Conservation (phyloP, 2,888 invertebrate genomes). For the Axea sp. region DNA sequence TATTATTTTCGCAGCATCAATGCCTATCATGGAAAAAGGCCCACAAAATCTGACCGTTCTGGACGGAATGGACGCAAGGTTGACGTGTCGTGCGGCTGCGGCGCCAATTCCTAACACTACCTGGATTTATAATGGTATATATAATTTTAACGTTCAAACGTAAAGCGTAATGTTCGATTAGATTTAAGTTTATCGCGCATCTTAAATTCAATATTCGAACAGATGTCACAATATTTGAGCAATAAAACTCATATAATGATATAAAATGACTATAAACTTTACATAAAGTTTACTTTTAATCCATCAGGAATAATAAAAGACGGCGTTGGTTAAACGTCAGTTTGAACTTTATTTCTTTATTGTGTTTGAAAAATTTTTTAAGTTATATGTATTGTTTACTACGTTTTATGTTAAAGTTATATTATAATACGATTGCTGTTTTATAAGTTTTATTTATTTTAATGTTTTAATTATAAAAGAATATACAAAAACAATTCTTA, state of each 20-base stretch:
- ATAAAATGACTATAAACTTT: constrained; percentile 29
- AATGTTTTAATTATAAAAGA: too few relatives aligned
- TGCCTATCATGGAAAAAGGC: constrained; percentile 90
- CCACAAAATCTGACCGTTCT: constrained; percentile 93
- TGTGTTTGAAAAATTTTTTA: too few relatives aligned
- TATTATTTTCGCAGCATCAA: constrained; percentile 85
- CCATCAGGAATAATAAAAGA: constrained; percentile 15
- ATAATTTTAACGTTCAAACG: constrained; percentile 26
- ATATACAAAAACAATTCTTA: too few relatives aligned
- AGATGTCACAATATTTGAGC: constrained; percentile 31
- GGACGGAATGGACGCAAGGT: constrained; percentile 94
- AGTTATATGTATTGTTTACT: too few relatives aligned
- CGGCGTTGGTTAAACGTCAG: constrained; percentile 3
- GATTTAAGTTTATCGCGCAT: constrained; percentile 32
- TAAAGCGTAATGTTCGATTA: constrained; percentile 32
- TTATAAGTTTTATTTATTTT: too few relatives aligned
- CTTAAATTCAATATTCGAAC: constrained; percentile 28
- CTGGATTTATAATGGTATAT: constrained; percentile 93
- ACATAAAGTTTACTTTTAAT: constrained; percentile 29
- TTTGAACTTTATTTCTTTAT: constrained; percentile 23
- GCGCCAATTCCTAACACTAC: constrained; percentile 94
- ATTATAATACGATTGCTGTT: too few relatives aligned
- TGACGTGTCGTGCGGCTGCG: constrained; percentile 92
- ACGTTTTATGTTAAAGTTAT: too few relatives aligned
- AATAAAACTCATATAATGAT: constrained; percentile 33